Conservation (phyloP, 2,888 invertebrate genomes). For the Meta bourneti region DNA sequence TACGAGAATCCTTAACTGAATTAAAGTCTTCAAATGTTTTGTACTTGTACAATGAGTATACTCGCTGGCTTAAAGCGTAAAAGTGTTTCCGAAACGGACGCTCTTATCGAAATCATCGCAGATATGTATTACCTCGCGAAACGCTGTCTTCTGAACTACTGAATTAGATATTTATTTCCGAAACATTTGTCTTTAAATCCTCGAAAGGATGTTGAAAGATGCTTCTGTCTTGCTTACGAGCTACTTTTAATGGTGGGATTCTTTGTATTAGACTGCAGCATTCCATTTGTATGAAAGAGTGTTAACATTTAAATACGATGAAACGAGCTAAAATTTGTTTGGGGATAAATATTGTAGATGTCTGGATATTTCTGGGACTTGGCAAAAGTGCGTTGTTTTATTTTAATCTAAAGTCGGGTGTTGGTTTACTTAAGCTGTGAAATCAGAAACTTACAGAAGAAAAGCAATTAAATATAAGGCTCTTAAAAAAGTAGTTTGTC, state of each 20-base stretch:
- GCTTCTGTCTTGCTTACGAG: neutral
- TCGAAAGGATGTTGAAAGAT: neutral
- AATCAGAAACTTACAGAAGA: too few relatives aligned
- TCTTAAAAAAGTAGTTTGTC: too few relatives aligned
- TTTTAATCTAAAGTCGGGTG: too few relatives aligned
- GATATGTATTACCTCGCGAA: too few relatives aligned
- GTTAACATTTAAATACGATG: too few relatives aligned
- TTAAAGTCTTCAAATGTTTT: slow-evolving; percentile 21
- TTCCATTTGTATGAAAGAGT: neutral
- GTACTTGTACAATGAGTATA: neutral
- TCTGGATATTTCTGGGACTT: too few relatives aligned
- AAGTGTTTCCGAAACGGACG: neutral
- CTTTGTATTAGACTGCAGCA: neutral
- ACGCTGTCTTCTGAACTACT: neutral
- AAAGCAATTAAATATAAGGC: too few relatives aligned
- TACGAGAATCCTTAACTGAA: slow-evolving; percentile 20
- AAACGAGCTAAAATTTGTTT: too few relatives aligned
- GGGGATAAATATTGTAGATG: too few relatives aligned
- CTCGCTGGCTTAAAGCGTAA: neutral
- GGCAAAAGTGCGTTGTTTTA: too few relatives aligned
- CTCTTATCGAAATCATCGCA: neutral
- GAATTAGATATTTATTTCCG: neutral
- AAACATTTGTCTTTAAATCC: neutral
- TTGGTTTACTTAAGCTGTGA: too few relatives aligned
- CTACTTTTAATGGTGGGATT: neutral